Base-by-base conservation (phyloP, 1,140 invertebrate species). In the Pectinophora gossypiella region DNA sequence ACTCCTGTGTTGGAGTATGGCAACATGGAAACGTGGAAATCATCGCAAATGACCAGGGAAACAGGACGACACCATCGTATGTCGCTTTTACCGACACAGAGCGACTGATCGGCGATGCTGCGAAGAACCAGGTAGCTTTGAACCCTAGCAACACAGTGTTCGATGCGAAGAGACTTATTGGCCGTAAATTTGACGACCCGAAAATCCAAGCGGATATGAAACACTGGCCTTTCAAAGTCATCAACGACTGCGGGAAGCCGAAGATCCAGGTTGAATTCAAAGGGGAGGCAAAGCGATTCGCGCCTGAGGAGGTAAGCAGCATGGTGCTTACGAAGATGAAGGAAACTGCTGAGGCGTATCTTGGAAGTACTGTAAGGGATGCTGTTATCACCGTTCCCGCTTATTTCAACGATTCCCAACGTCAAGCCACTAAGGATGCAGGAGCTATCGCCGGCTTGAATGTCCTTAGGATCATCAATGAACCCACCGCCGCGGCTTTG, bases 21-120 rank as follows among this genome's bases (percentile, higher is more conserved):
- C 97, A 75, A 79, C 92, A 94, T 81, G 93, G 96, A 76, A 97
- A 97, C 86, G 96, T 98, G 22, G 96, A 98, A 90, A 96, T 97
- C 64, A 96, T 97, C 63, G 95, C 95, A 68, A 97, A 97, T 72
- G 95, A 97, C 72, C 95, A 96, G 88, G 96, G 96, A 9, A 97
- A 97, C 84, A 83, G 95, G 35, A 97, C 95, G 21, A 96, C 95
- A 19, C 95, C 95, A 1, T 93, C 93, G 52, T 97, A 96, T 86
- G 95, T 97, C 35, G 95, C 95, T 2, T 92, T 96, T 79, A 94
- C 92, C 1, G 94, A 95, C 54, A 92, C 91, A 0, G 94, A 95
- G 75, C 75, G 93, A 10, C 81, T 94, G n/a, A 92, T 94, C 51
- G 92, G 92, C 27, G 92, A 93, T 72, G 89, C 78, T 3, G 91